Conservation (phyloP, 2,797 vertebrate species). For the Sibirionetta formosa region DNA sequence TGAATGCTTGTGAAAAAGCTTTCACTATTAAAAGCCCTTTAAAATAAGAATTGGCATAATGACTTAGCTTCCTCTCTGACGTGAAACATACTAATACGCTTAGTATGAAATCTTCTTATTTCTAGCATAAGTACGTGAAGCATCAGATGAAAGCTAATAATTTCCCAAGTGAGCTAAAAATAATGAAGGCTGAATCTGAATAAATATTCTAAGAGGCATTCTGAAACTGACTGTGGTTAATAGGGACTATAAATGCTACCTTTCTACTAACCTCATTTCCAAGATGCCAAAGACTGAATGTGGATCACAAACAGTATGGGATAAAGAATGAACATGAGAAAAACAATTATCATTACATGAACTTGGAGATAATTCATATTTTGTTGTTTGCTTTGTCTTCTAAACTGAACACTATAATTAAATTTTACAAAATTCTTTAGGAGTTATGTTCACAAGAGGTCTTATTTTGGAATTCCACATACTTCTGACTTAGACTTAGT, state of each 20-base stretch:
- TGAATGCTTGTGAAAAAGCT: constrained; percentile 32
- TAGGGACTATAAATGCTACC: not conserved
- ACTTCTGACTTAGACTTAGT: not conserved
- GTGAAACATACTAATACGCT: constrained; percentile 66
- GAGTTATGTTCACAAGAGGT: not conserved
- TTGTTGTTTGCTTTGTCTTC: not conserved
- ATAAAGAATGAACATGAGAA: not conserved
- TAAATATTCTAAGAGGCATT: constrained; percentile 21
- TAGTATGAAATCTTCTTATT: constrained; percentile 75
- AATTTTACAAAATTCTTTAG: not conserved
- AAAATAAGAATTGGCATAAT: constrained; percentile 61
- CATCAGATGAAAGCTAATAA: constrained; percentile 55
- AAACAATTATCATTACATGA: not conserved
- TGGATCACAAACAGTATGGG: not conserved
- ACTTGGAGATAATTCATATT: not conserved
- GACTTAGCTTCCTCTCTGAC: constrained; percentile 59
- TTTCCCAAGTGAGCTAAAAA: constrained; percentile 62
- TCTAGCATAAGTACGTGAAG: constrained; percentile 51
- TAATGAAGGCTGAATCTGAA: constrained; percentile 38
- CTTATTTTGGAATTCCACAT: not conserved
- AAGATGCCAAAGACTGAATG: not conserved
- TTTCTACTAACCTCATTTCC: constrained; percentile 11
- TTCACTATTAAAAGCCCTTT: constrained; percentile 33
- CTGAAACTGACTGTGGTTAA: constrained; percentile 41
- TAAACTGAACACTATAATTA: not conserved